Evolutionary conservation across 2,797 vertebrate genomes (phyloP).

Genomic region (Macrochelys suwanniensis): DNA sequence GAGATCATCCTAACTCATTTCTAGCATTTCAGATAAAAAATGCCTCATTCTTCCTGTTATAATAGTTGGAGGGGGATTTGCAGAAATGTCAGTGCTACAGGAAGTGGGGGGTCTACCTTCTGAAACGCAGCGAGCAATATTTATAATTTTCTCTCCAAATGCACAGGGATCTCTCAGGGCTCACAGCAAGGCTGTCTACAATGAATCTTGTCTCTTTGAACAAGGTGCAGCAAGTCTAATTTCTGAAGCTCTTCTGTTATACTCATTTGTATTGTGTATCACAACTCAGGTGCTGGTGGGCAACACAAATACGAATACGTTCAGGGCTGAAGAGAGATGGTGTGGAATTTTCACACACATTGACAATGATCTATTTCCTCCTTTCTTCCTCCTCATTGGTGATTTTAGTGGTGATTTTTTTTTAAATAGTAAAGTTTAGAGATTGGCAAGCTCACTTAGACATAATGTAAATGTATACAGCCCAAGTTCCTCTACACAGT

Average conservation of each 20-base stretch:
- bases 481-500: neutral
- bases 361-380: neutral
- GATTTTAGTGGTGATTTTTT: neutral
- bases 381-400: neutral
- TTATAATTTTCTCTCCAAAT: conserved; percentile 39
- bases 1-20: conserved; percentile 49
- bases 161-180: neutral
- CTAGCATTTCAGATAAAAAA: conserved; percentile 57
- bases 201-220: neutral
- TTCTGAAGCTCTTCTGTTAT: conserved; percentile 14
- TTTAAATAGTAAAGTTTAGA: neutral
- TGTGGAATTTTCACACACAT: conserved; percentile 21
- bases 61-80: conserved; percentile 59
- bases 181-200: neutral
- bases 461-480: neutral
- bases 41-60: conserved; percentile 58
- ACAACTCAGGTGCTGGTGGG: neutral
- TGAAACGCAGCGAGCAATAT: conserved; percentile 20
- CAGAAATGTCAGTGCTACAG: conserved; percentile 60
- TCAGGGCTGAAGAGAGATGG: neutral
- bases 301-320: neutral
- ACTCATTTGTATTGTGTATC: conserved; percentile 11
- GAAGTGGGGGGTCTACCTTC: neutral
- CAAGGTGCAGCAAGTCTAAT: conserved; percentile 19
- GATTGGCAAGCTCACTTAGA: neutral